Evolutionary conservation across 1,140 invertebrate species (phyloP).

Genomic region (Anoplolepis gracilipes): DNA sequence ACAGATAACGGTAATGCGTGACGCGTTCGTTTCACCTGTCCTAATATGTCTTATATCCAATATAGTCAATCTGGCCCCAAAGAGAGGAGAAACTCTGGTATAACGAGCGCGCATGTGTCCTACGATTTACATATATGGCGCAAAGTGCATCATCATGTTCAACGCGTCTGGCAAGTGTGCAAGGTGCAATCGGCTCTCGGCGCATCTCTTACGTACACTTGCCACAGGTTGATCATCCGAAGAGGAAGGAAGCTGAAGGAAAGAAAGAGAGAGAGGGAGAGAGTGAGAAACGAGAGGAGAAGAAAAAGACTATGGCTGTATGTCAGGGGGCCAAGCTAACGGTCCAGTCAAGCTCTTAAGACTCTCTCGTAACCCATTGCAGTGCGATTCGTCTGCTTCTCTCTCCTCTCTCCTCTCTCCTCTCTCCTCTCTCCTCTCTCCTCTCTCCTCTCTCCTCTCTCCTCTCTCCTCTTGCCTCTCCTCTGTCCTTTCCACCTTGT

Average conservation of each 20-base stretch:
- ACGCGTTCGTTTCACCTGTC: constrained; percentile 75
- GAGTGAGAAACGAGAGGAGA: not conserved
- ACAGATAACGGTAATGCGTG: constrained; percentile 68
- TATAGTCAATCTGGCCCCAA: constrained; percentile 48
- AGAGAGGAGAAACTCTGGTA: constrained; percentile 48
- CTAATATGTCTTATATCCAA: constrained; percentile 68
- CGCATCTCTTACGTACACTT: constrained; percentile 5
- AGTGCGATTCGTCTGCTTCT: constrained; percentile 39
- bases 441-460: constrained; percentile 36
- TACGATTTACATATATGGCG: constrained; percentile 55
- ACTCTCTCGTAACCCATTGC: constrained; percentile 51
- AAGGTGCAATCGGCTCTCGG: constrained; percentile 47
- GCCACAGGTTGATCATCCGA: constrained; percentile 18
- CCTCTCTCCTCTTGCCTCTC: constrained; percentile 18
- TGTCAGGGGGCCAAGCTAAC: constrained; percentile 84
- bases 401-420: constrained; percentile 11
- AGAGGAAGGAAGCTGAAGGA: constrained; percentile 41
- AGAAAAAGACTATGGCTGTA: constrained; percentile 70
- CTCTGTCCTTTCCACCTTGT: constrained; percentile 17
- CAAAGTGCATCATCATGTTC: constrained; percentile 40
- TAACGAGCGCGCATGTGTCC: constrained; percentile 55
- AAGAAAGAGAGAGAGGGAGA: no score
- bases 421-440: constrained; percentile 23
- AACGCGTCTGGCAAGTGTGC: constrained; percentile 27
- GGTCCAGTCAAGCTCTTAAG: constrained; percentile 70